Evolutionary conservation across 1,140 invertebrate species (phyloP).

Genomic region (Drosophila littoralis): DNA sequence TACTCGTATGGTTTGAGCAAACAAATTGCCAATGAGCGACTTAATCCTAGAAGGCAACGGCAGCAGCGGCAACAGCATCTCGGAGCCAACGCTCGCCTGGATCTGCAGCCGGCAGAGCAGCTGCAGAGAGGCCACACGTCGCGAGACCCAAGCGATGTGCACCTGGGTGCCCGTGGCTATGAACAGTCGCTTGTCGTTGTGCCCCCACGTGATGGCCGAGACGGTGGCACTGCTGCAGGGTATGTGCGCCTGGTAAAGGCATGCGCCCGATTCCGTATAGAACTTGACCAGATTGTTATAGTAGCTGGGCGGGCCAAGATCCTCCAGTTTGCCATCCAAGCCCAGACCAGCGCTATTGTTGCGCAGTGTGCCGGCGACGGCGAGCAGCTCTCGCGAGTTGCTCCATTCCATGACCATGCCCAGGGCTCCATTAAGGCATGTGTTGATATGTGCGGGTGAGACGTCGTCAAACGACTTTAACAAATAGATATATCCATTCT

Average conservation of each 20-base stretch:
- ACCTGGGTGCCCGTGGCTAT: conserved; percentile 95
- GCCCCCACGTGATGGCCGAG: conserved; percentile 98
- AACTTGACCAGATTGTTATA: conserved; percentile 87
- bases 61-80: conserved; percentile 88
- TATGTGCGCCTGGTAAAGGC: conserved; percentile 91
- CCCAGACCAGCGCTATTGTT: conserved; percentile 42
- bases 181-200: conserved; percentile 97
- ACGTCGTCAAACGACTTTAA: conserved; percentile 97
- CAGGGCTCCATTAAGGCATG: conserved; percentile 88
- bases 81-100: conserved; percentile 87
- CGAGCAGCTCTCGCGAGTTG: conserved; percentile 95
- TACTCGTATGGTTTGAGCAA: conserved; percentile 97
- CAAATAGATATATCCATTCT: conserved; percentile 94
- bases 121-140: conserved; percentile 95
- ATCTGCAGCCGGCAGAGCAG: conserved; percentile 92
- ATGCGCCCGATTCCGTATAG: conserved; percentile 90
- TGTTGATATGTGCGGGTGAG: conserved; percentile 89
- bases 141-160: conserved; percentile 96
- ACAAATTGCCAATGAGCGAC: conserved; percentile 93
- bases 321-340: conserved; percentile 61
- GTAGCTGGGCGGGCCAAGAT: conserved; percentile 73
- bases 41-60: conserved; percentile 94
- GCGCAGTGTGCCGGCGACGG: conserved; percentile 92
- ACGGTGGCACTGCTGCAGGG: conserved; percentile 90
- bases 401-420: conserved; percentile 97